Conservation (phyloP, 2,113 vertebrate species). For the Urocynchramus pylzowi region DNA sequence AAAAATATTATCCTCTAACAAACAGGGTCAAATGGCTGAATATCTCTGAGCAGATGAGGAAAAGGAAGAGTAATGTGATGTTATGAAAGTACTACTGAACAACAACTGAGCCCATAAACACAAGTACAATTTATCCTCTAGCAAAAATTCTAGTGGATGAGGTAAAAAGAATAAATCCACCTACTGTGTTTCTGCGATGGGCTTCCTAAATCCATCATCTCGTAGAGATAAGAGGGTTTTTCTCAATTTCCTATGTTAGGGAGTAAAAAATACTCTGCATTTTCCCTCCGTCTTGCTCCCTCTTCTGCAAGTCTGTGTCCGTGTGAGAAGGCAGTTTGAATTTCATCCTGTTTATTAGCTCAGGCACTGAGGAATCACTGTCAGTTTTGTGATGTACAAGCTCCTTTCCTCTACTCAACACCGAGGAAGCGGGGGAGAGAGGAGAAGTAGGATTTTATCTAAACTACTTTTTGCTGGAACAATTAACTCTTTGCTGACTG, state of each 20-base stretch:
- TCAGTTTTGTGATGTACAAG: background rate
- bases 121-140: background rate
- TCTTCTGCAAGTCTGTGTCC: constrained; percentile 24
- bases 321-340: constrained; percentile 64
- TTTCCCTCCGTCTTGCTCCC: constrained; percentile 23
- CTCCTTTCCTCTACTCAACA: background rate
- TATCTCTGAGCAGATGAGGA: background rate
- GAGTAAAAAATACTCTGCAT: constrained; percentile 50
- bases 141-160: background rate
- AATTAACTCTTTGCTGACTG: constrained; percentile 50
- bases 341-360: constrained; percentile 66
- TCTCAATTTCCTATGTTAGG: background rate
- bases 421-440: background rate
- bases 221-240: background rate
- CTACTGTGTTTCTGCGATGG: constrained; percentile 77
- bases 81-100: background rate
- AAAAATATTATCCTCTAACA: background rate
- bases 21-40: background rate
- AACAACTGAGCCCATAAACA: background rate
- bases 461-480: constrained; percentile 37
- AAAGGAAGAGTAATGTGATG: background rate
- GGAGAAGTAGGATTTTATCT: constrained; percentile 29
- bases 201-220: constrained; percentile 79
- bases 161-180: constrained; percentile 67
- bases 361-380: constrained; percentile 62